Evolutionary conservation across 2,113 vertebrate genomes (phyloP).

Genomic region (Geothlypis trichas): DNA sequence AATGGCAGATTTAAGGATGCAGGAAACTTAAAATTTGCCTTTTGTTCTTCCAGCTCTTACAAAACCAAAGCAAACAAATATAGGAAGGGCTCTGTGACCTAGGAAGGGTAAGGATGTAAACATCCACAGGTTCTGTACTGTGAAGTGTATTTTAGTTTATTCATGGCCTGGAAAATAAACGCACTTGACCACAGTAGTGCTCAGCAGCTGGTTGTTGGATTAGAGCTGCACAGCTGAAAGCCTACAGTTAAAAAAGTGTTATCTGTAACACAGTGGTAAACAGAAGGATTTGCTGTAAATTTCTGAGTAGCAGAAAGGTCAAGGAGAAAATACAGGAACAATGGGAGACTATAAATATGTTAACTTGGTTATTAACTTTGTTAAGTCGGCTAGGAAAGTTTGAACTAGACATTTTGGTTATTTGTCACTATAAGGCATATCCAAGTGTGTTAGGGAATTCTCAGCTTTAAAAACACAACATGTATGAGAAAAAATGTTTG

Average conservation of each 20-base stretch:
- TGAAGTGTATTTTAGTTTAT: neutral
- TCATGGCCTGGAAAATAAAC: slow-evolving; percentile 31
- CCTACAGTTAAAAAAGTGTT: neutral
- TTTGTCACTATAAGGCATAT: neutral
- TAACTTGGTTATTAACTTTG: neutral
- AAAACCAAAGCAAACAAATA: neutral
- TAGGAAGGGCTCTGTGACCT: neutral
- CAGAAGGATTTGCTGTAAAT: neutral
- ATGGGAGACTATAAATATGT: neutral
- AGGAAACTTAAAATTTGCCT: neutral
- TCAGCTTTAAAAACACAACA: neutral
- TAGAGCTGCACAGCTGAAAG: slow-evolving; percentile 25
- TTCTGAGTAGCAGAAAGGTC: neutral
- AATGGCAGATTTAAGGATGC: neutral
- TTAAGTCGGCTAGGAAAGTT: neutral
- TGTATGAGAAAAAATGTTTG: neutral
- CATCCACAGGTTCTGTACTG: neutral
- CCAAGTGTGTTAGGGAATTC: neutral
- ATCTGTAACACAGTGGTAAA: neutral
- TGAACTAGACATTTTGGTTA: neutral
- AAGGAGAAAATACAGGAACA: neutral
- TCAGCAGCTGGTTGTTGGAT: neutral
- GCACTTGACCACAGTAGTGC: neutral
- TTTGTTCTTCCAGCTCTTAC: neutral
- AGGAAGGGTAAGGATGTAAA: neutral